Evolutionary conservation across 2,888 invertebrate species (phyloP).

Genomic region (Ypsolopha sequella): DNA sequence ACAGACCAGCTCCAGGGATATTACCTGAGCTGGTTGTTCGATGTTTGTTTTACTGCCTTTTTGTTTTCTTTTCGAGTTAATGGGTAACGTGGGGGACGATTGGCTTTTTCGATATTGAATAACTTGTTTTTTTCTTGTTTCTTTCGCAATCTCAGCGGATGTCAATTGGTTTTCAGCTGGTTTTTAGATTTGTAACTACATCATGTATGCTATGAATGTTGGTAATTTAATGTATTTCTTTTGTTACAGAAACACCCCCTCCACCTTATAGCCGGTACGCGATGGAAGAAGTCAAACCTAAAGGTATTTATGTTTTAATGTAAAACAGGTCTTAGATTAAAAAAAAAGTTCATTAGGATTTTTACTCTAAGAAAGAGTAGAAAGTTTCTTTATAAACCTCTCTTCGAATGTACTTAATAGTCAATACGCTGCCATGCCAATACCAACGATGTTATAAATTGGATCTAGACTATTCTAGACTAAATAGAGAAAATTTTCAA

Average conservation of each 20-base stretch:
- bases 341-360: too few relatives aligned
- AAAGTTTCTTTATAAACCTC: too few relatives aligned
- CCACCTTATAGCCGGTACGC: constrained; percentile 85
- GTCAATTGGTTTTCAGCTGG: neutral
- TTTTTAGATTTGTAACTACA: neutral
- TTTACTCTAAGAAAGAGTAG: too few relatives aligned
- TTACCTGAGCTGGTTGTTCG: constrained; percentile 38
- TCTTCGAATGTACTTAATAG: too few relatives aligned
- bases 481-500: neutral
- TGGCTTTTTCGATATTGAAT: constrained; percentile 18
- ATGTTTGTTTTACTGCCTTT: constrained; percentile 41
- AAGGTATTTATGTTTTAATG: constrained; percentile 66
- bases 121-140: constrained; percentile 6
- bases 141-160: neutral
- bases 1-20: constrained; percentile 21
- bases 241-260: constrained; percentile 83
- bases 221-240: constrained; percentile 3
- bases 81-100: constrained; percentile 28
- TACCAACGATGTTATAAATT: too few relatives aligned
- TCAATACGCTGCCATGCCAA: too few relatives aligned
- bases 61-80: constrained; percentile 20
- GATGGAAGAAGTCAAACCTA: constrained; percentile 80
- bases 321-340: too few relatives aligned
- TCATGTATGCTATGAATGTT: neutral
- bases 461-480: neutral